Evolutionary conservation across 2,888 invertebrate species (phyloP).

Genomic region (Rhorus exstirpatorius): DNA sequence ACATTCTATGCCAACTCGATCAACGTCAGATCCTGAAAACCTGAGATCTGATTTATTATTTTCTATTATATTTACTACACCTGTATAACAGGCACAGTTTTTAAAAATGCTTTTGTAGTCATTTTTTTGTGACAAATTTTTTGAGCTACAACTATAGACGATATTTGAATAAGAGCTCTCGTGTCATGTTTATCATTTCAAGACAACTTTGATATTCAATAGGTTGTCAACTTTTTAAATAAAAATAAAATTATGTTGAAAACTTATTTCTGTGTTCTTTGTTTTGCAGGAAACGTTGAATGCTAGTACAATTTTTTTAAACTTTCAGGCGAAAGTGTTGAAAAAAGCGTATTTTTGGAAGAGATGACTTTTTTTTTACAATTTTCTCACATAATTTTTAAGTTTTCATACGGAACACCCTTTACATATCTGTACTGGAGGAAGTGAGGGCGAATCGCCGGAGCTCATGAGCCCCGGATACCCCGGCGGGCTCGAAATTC

Average conservation of each 20-base stretch:
- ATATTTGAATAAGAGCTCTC: too few relatives aligned
- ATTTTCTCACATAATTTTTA: background rate
- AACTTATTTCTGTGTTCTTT: too few relatives aligned
- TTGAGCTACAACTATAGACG: too few relatives aligned
- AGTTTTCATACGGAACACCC: background rate
- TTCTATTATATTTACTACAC: background rate
- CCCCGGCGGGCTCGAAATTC: slow-evolving; percentile 56
- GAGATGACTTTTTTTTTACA: background rate
- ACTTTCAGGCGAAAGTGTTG: too few relatives aligned
- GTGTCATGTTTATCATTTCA: too few relatives aligned
- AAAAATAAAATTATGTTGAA: too few relatives aligned
- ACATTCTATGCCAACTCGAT: background rate
- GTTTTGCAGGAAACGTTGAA: too few relatives aligned
- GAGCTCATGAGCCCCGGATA: slow-evolving; percentile 54
- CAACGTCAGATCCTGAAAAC: background rate
- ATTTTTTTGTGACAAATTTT: too few relatives aligned
- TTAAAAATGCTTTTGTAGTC: background rate
- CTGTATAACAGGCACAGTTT: background rate
- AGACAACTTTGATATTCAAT: too few relatives aligned
- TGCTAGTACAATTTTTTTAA: too few relatives aligned
- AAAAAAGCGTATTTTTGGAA: background rate
- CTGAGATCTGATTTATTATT: background rate
- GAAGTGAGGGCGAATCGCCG: slow-evolving; percentile 42
- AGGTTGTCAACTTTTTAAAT: too few relatives aligned
- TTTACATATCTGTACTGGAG: slow-evolving; percentile 5